Evolutionary conservation across 2,113 vertebrate species (phyloP).

Genomic region (Trinectes maculatus): DNA sequence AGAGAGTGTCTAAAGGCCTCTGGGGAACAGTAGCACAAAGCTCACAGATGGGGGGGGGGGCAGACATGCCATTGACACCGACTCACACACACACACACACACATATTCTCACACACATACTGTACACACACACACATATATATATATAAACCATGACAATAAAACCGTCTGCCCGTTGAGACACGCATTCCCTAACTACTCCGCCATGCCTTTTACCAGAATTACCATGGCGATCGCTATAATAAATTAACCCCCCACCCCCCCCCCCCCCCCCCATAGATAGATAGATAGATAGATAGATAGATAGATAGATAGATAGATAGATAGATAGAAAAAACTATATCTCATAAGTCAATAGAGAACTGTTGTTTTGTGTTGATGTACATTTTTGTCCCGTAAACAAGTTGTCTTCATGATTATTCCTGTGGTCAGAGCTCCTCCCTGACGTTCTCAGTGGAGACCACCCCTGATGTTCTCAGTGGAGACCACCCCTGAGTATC

Average conservation of each 20-base stretch:
- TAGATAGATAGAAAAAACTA: too few relatives aligned
- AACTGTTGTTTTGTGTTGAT: too few relatives aligned
- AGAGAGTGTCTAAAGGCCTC: conserved; percentile 57
- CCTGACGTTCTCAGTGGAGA: conserved; percentile 5
- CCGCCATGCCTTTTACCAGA: neutral
- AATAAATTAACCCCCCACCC: too few relatives aligned
- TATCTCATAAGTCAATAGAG: too few relatives aligned
- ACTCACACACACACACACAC: conserved; percentile 17
- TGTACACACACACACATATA: neutral
- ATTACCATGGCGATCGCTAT: neutral
- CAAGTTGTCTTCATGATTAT: neutral
- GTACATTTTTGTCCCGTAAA: neutral
- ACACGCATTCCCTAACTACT: conserved; percentile 20
- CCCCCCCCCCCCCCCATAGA: too few relatives aligned
- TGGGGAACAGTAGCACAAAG: conserved; percentile 55
- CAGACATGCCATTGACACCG: conserved; percentile 29
- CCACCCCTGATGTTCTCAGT: neutral
- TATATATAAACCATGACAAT: conserved; percentile 15
- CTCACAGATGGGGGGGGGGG: conserved; percentile 71
- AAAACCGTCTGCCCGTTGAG: conserved; percentile 25
- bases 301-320: too few relatives aligned
- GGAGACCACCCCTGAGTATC: neutral
- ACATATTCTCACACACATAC: neutral
- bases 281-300: too few relatives aligned
- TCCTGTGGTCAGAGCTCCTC: neutral